A percentile compares a stretch with the other conserved stretches of the same genome.
These are phyloP conservation scores for Therioaphis trifolii DNA, from an alignment of 2,888 invertebrate species.

Conservation along the genomic window DNA sequence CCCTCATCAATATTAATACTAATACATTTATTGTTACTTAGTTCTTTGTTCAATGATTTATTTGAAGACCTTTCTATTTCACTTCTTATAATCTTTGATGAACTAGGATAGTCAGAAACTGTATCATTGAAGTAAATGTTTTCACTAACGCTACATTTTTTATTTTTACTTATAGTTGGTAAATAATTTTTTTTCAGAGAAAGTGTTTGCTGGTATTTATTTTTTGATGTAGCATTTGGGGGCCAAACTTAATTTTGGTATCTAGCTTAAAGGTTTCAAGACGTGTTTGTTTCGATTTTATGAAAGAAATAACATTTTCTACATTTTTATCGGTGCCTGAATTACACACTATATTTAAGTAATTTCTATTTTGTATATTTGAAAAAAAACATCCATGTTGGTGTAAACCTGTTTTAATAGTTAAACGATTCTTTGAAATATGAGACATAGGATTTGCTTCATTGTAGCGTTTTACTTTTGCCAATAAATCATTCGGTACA, in stretches of 20 bases:
- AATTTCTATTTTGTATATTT: conserved; percentile 8
- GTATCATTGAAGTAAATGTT: neutral
- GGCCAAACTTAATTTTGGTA: conserved; percentile 1
- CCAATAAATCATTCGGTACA: conserved; percentile 28
- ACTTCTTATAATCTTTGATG: neutral
- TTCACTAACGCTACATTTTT: neutral
- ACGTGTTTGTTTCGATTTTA: conserved; percentile 2
- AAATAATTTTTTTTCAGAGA: neutral
- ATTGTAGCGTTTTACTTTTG: conserved; percentile 30
- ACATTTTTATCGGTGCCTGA: neutral
- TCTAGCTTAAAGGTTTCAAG: conserved; percentile 3
- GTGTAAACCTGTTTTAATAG: conserved; percentile 2
- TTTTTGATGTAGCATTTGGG: conserved; percentile 24
- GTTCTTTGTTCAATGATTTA: neutral
- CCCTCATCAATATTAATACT: neutral
- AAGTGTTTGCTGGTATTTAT: neutral
- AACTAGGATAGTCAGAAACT: neutral
- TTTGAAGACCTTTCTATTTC: neutral
- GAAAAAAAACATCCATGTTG: neutral
- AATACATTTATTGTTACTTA: neutral
- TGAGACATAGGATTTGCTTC: conserved; percentile 36
- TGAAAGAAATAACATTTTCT: conserved; percentile 6
- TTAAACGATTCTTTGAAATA: conserved; percentile 30
- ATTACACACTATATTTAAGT: neutral
- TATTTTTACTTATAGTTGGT: neutral